These are phyloP conservation scores for Lerista edwardsae DNA, from an alignment of 2,797 vertebrate species.

Conservation along the genomic window DNA sequence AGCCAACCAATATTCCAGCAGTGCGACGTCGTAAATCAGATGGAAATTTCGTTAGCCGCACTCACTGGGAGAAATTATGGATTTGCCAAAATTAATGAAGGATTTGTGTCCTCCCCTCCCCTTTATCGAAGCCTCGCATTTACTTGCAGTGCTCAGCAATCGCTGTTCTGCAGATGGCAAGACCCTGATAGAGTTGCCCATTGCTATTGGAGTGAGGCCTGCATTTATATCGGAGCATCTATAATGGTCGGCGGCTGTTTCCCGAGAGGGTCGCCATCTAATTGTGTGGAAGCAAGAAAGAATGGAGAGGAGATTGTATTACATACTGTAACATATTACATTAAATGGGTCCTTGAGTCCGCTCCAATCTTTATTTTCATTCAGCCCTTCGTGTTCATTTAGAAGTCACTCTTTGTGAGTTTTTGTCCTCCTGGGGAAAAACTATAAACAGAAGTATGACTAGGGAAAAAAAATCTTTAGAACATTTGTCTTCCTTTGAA, in stretches of 20 bases:
- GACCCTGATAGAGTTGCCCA: not conserved
- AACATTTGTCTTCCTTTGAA: constrained; percentile 12
- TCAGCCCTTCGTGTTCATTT: constrained; percentile 33
- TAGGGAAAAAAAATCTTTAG: not conserved
- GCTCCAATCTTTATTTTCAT: constrained; percentile 34
- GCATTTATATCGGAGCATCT: constrained; percentile 15
- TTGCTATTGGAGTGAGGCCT: not conserved
- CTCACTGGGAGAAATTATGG: not conserved
- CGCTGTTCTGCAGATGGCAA: not conserved
- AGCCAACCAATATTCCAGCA: not conserved
- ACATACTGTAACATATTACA: constrained; percentile 1
- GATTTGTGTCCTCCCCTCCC: not conserved
- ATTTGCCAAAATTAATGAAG: not conserved
- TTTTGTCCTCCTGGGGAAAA: constrained; percentile 37
- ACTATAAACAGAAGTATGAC: constrained; percentile 25
- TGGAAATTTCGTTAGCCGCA: not conserved
- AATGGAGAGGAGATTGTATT: constrained; percentile 14
- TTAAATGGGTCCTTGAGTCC: constrained; percentile 29
- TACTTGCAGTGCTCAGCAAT: not conserved
- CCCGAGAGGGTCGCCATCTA: constrained; percentile 7
- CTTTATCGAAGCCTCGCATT: not conserved
- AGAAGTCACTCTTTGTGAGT: constrained; percentile 16
- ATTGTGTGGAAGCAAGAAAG: constrained; percentile 39
- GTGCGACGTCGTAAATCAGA: not conserved
- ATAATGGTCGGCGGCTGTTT: not conserved